Base-by-base conservation (phyloP, 2,113 vertebrate species). In the Eptatretus burgeri region DNA sequence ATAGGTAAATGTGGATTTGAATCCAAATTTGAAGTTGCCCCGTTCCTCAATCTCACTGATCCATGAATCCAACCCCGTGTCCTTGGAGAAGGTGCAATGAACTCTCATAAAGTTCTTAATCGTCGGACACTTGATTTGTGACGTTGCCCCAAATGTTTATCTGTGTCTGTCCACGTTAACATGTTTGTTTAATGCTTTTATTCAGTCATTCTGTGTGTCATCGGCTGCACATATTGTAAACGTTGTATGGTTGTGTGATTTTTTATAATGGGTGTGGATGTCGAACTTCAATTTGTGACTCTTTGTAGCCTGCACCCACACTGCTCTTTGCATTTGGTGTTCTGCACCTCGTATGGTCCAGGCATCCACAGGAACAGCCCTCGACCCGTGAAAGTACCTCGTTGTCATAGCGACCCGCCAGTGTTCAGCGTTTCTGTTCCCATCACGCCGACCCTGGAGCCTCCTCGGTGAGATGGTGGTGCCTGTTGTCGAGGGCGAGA, bases 331-430 rank as follows among this genome's bases (percentile, higher is more conserved):
- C 7, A 2, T 65, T 65, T 41, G 9, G 51, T 17, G 56, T 19
- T 60, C 7, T 17, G 27, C 52, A 51, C 17, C 52, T 17, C 52
- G 16, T 51, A 52, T 12, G 14, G 52, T 51, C 51, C 66, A 64
- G 63, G 51, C 13, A 65, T 68, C 66, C 78, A 88, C 68, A 81
- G 93, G 68, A 94, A 85, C 72, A 93, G 79, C 69, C 86, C 93
- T 66, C 85, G 93, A 62, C 88, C 93, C 27, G 78, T 93, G 62
- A 98, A 94, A 75, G 85, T 94, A 13, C 89, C 88, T 49, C 82
- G 91, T 17, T 98, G 86, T 71, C 83, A 98, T 50, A 98, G 93
- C 18, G 93, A 98, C 71, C 93, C 93, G 66, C 88, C 93, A 20
- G 56, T 60, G 12, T 60, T 60, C 56, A 60, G 56, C 56, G 56